These are phyloP conservation scores for Eumeta japonica DNA, from an alignment of 1,140 invertebrate species.

Conservation along the genomic window DNA sequence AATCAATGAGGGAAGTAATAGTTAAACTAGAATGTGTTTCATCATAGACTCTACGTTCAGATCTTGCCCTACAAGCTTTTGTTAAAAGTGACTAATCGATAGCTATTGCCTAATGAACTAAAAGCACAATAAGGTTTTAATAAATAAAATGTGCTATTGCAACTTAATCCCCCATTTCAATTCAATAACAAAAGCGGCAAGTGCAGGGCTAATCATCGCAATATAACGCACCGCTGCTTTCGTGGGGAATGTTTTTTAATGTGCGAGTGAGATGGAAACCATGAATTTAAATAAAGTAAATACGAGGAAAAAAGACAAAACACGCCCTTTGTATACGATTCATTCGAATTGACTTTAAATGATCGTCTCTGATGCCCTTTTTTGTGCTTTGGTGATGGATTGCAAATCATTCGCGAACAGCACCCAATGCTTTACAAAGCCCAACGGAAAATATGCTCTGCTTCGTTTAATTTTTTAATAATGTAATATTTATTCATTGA, in stretches of 20 bases:
- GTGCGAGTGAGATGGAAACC: conserved; percentile 20
- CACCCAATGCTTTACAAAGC: no score
- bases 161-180: conserved; percentile 55
- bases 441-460: no score
- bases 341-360: conserved; percentile 53
- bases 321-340: conserved; percentile 17
- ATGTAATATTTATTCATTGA: no score
- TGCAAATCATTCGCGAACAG: conserved; percentile 36
- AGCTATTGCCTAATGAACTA: conserved; percentile 48
- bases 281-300: no score
- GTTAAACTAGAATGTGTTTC: no score
- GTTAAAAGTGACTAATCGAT: no score
- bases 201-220: conserved; percentile 53
- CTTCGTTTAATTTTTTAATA: no score
- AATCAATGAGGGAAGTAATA: no score
- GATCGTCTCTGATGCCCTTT: conserved; percentile 36
- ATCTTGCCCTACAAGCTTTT: no score
- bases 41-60: no score
- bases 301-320: neutral
- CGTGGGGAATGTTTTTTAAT: conserved; percentile 37
- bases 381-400: conserved; percentile 48
- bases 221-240: conserved; percentile 49
- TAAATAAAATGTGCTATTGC: conserved; percentile 44
- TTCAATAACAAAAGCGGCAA: conserved; percentile 47
- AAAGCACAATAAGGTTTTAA: conserved; percentile 45